Evolutionary conservation across 2,113 vertebrate species (phyloP), one percentile per base, ranked within the genome.

Genomic region (Clarias macrocephalus): DNA sequence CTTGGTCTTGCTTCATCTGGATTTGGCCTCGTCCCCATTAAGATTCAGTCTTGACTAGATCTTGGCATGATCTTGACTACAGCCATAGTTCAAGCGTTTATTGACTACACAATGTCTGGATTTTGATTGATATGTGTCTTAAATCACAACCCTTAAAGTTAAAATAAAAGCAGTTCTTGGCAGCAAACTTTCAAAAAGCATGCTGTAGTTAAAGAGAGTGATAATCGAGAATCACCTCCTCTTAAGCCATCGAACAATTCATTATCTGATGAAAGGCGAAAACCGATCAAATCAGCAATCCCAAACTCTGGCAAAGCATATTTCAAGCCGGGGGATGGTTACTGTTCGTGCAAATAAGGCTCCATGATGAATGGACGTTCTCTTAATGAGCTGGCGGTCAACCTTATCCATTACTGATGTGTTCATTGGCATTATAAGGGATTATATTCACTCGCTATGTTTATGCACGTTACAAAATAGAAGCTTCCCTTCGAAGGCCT

Each of bases 331-430:
- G 23, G 15, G 52, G 59, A 70, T 72, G 63, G 62, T 68, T 86
- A 80, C 28, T 68, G 60, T 80, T 76, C 30, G 28, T 70, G 63
- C 6, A 21, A 80, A 28, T 48, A 56, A 84, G 52, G 73, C 30
- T 60, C 6, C 60, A 23, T 84, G 75, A 88, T 84, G n/a, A 88
- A 88, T 88, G 33, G 23, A n/a, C 42, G 0, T 60, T 48, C 54
- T 72, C 1, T 28, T 88, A 85, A 88, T 84, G 82, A 88, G 82
- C 33, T 80, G 54, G 75, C 76, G 76, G 75, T 80, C 82, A 88
- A 73, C 75, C 87, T 85, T 84, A 84, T 84, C 82, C 62, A 33
- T 88, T 79, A 72, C 77, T 48, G 56, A 86, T 65, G 13, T 60
- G 33, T 87, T 77, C 66, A n/a, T 60, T 33, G 52, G 73, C 62